These are phyloP conservation scores for Halichoerus grypus DNA, from an alignment of 2,113 vertebrate species.

Conservation along the genomic window DNA sequence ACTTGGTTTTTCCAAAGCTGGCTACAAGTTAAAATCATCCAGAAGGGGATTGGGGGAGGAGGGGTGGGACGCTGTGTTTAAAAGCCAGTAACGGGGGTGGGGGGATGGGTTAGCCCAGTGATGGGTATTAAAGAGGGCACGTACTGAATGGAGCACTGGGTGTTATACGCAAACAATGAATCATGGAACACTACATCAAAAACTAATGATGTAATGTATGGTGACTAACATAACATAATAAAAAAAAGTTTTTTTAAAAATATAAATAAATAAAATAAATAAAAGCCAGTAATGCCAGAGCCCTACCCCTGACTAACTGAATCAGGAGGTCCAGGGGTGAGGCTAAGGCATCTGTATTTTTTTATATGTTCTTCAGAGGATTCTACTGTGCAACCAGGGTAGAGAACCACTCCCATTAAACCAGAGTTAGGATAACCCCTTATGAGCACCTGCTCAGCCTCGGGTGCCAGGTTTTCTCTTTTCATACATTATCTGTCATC, in stretches of 20 bases:
- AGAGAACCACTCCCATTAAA: background rate
- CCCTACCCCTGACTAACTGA: background rate
- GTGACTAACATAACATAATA: too few species aligned
- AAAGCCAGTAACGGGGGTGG: background rate
- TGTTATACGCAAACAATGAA: too few species aligned
- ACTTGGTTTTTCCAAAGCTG: background rate
- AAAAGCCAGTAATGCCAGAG: background rate
- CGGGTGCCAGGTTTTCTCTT: background rate
- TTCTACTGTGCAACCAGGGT: background rate
- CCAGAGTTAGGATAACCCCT: background rate
- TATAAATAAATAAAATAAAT: too few species aligned
- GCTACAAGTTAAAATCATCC: constrained; percentile 38
- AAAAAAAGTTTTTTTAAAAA: too few species aligned
- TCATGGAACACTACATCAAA: too few species aligned
- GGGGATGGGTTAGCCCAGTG: too few species aligned
- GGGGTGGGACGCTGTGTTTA: background rate
- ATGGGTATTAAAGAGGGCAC: too few species aligned
- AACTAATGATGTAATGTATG: too few species aligned
- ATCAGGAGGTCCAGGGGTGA: background rate
- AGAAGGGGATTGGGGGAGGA: background rate
- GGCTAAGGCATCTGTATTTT: background rate
- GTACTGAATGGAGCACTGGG: too few species aligned
- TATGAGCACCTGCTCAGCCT: background rate
- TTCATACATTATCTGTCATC: background rate
- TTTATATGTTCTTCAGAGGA: background rate